Percentiles rank a stretch among this genome's conserved stretches.
These are phyloP conservation scores for Zoanthus sansibaricus DNA, from an alignment of 92 coral and sea anemone species.

Conservation along the genomic window DNA sequence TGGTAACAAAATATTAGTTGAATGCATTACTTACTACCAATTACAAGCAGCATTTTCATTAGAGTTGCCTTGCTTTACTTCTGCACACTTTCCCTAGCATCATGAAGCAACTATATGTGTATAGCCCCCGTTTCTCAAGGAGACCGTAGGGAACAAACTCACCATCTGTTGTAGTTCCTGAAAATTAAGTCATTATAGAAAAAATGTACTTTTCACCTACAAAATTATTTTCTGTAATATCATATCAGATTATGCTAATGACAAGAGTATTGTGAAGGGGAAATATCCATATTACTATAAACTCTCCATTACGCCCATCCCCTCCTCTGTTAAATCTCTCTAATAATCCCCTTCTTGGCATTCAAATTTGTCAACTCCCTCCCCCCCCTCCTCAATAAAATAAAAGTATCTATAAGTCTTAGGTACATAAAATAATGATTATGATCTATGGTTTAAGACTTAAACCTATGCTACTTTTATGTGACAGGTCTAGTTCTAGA, in stretches of 20 bases:
- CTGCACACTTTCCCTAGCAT: slow-evolving; percentile 55
- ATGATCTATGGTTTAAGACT: neutral
- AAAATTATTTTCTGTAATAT: neutral
- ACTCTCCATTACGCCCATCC: too few relatives aligned
- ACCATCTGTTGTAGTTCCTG: slow-evolving; percentile 72
- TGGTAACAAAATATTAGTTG: neutral
- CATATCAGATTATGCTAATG: slow-evolving; percentile 19
- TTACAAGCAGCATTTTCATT: slow-evolving; percentile 51
- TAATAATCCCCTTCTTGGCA: slow-evolving; percentile 5
- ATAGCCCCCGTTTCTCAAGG: slow-evolving; percentile 61
- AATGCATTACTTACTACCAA: slow-evolving; percentile 26
- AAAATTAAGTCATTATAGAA: neutral
- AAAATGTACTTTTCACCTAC: neutral
- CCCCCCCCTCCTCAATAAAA: neutral
- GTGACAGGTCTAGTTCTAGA: neutral
- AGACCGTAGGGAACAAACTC: slow-evolving; percentile 59
- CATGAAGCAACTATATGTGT: slow-evolving; percentile 59
- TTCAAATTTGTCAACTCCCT: neutral
- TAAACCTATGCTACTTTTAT: neutral
- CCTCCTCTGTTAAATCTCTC: too few relatives aligned
- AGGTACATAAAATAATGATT: neutral
- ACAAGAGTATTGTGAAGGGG: neutral
- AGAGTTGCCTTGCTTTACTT: slow-evolving; percentile 40
- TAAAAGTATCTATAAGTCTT: too few relatives aligned
- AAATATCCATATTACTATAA: neutral